Conservation (phyloP, 2,888 invertebrate genomes). For the Monoplex corrugatus region DNA sequence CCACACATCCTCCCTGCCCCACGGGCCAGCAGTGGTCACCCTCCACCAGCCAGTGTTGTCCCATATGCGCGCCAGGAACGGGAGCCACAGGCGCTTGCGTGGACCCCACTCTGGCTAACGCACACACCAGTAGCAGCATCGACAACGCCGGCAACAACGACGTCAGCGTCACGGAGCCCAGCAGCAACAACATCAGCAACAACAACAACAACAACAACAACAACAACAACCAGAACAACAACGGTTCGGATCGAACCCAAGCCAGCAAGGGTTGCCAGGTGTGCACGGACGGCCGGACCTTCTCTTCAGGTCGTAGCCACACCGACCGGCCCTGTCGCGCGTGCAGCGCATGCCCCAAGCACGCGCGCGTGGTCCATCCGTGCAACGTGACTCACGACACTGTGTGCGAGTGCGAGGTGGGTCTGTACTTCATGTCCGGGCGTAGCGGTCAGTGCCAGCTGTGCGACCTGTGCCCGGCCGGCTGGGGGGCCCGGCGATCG, state of each 20-base stretch:
- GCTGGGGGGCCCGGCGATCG: conserved; percentile 68
- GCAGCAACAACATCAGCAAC: neutral
- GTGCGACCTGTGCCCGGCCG: conserved; percentile 74
- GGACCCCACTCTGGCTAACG: conserved; percentile 23
- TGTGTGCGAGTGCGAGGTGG: conserved; percentile 74
- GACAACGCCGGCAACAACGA: neutral
- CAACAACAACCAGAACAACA: neutral
- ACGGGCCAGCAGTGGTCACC: conserved; percentile 19
- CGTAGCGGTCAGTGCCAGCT: conserved; percentile 65
- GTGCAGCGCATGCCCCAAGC: conserved; percentile 71
- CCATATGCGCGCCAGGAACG: conserved; percentile 68
- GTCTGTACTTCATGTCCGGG: conserved; percentile 69
- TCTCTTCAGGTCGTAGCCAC: conserved; percentile 58
- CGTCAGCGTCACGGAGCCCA: neutral
- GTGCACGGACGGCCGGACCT: conserved; percentile 70
- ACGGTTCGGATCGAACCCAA: neutral
- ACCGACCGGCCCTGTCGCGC: conserved; percentile 64
- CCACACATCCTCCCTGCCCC: neutral
- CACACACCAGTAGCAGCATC: neutral
- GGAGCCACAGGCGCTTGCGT: conserved; percentile 70
- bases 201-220: neutral
- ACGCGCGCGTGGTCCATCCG: conserved; percentile 63
- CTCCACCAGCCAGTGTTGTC: conserved; percentile 65
- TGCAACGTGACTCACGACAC: conserved; percentile 78
- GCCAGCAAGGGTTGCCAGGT: conserved; percentile 59